Base-by-base conservation (phyloP, 30 jellyfish, hydroid and myxozoan genomes). In the Pseudorhiza aurosa region DNA sequence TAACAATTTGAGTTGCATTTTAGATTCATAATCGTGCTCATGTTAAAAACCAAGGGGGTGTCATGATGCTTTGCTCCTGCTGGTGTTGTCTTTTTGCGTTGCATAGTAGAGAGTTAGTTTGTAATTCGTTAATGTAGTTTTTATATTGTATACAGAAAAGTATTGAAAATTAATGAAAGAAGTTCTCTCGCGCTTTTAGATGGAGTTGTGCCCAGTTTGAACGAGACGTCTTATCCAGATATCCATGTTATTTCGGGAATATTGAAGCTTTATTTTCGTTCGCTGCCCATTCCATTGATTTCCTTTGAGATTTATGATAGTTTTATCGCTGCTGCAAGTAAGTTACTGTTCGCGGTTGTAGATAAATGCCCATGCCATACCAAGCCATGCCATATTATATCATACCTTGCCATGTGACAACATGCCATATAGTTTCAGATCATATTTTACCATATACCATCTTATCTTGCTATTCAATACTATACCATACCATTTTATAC, bases 251-350 rank as follows among this genome's bases (percentile, higher is more conserved):
- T 93, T 11, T 62, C 97, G 45, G 99, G 99, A 25, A 50, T 93
- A 12, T 62, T 93, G 43, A 93, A 93, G 56, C 90, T 82, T 19
- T 93, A 86, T 70, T 87, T 93, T 45, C 89, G 99, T 17, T 67
- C 85, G 19, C 89, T 93, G 8, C 99, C 99, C 2, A 93, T 93
- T 77, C 99, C 99, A 14, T 75, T 93, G 17, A 93, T 93, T 10
- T 72, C 96, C 21, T 93, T 93, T 77, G 99, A 93, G 22, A 74
- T 88, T 29, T 93, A 93, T 60, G 96, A 73, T 22, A 56, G 31
- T n/a, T 93, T 93, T 78, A 81, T 93, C 49, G 90, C 91, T 7
- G 97, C 99, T 2, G 71, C 90, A 21, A 93, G 99, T 93, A 68
- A 93, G 99, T 82, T 19, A 17, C 33, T 27, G 1, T n/a, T n/a